These are phyloP conservation scores for Arrhamphus sclerolepis DNA, from an alignment of 2,797 vertebrate genomes.

Conservation along the genomic window DNA sequence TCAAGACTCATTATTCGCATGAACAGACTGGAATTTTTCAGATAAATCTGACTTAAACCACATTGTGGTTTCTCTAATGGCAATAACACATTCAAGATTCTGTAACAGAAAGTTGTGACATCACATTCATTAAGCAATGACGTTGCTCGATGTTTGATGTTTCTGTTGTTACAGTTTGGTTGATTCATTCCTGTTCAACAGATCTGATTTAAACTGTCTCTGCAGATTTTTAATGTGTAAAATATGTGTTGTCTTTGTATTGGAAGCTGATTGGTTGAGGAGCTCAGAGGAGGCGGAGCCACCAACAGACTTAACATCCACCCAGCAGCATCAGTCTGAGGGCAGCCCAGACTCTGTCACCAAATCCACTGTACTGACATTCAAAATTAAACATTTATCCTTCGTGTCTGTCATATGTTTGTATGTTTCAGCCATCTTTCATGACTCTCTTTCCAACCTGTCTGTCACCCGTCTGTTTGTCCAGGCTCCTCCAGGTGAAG, in stretches of 20 bases:
- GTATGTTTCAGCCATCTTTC: neutral
- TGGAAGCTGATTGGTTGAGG: constrained; percentile 22
- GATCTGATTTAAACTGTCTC: too few species aligned
- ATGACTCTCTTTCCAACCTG: accelerated
- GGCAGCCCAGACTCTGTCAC: constrained; percentile 77
- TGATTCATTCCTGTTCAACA: too few species aligned
- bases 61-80: too few species aligned
- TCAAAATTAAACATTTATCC: neutral
- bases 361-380: constrained; percentile 78
- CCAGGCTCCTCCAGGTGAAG: constrained; percentile 27
- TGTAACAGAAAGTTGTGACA: neutral
- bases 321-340: constrained; percentile 1
- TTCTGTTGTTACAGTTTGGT: neutral
- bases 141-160: neutral
- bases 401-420: neutral
- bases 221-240: too few species aligned
- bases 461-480: constrained; percentile 4
- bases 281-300: neutral
- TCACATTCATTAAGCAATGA: neutral
- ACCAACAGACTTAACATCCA: neutral
- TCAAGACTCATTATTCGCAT: too few species aligned
- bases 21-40: too few species aligned
- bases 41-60: too few species aligned
- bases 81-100: too few species aligned
- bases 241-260: neutral